These are phyloP conservation scores for Oscheius onirici DNA, from an alignment of 2,888 invertebrate species.

Conservation along the genomic window DNA sequence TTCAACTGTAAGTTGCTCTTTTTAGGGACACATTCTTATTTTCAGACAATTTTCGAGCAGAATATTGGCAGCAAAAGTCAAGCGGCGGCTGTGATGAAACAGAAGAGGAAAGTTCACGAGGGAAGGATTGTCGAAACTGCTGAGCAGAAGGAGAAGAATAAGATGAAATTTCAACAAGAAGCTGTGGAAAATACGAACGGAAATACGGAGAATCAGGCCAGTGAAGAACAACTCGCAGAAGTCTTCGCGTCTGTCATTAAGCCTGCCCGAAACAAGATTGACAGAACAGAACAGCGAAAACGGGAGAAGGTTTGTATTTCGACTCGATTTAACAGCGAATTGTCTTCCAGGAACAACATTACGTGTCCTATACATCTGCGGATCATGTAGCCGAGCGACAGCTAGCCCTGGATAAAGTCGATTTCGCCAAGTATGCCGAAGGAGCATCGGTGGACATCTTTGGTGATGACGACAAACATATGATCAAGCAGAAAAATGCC, in stretches of 20 bases:
- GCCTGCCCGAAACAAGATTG: conserved; percentile 39
- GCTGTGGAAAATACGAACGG: neutral
- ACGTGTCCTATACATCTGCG: conserved; percentile 59
- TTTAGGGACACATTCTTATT: conserved; percentile 40
- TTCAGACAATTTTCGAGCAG: conserved; percentile 91
- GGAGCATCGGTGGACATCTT: conserved; percentile 84
- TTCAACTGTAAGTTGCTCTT: conserved; percentile 55
- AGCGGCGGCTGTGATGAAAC: conserved; percentile 84
- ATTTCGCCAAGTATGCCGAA: conserved; percentile 83
- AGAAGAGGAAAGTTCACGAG: conserved; percentile 77
- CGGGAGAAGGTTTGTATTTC: conserved; percentile 36
- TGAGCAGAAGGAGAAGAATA: conserved; percentile 44
- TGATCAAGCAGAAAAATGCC: conserved; percentile 61
- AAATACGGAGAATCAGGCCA: neutral
- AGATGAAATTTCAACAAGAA: neutral
- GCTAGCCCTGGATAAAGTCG: conserved; percentile 57
- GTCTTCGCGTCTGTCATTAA: conserved; percentile 54
- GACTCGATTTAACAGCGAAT: neutral
- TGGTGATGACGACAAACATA: conserved; percentile 79
- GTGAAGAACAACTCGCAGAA: conserved; percentile 11
- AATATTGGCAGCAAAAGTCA: conserved; percentile 83
- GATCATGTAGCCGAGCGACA: conserved; percentile 62
- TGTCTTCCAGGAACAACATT: conserved; percentile 53
- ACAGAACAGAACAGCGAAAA: conserved; percentile 42
- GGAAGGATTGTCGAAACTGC: conserved; percentile 72